Conservation (phyloP, 2,888 invertebrate species). For the Phytoseiulus persimilis region DNA sequence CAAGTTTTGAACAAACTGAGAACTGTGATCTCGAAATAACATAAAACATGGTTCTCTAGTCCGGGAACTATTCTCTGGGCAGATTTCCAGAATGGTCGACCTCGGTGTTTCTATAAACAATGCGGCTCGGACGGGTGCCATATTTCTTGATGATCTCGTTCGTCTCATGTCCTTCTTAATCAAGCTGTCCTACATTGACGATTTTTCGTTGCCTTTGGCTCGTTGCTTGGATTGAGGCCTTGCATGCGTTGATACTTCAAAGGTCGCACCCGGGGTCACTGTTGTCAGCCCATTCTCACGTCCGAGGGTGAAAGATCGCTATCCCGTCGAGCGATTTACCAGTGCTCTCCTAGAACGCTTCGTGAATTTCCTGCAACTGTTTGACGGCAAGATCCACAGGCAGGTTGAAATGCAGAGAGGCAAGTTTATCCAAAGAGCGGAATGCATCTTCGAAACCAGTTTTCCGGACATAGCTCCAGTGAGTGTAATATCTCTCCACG, state of each 20-base stretch:
- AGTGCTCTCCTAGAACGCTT: constrained; percentile 63
- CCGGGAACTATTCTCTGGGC: background rate
- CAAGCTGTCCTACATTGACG: too few species aligned
- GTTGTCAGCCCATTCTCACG: too few species aligned
- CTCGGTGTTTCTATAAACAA: background rate
- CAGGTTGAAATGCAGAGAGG: constrained; percentile 75
- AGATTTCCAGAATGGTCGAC: background rate
- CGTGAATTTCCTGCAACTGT: constrained; percentile 94
- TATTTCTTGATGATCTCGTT: too few species aligned
- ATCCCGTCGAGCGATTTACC: background rate
- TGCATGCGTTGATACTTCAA: too few species aligned
- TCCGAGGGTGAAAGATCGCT: background rate
- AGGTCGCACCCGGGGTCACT: too few species aligned
- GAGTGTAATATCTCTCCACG: constrained; percentile 54
- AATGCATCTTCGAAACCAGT: constrained; percentile 93
- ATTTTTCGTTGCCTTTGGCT: too few species aligned
- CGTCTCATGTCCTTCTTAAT: too few species aligned
- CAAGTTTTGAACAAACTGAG: background rate
- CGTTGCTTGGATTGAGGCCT: too few species aligned
- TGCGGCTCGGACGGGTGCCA: too few species aligned
- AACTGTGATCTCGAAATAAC: background rate
- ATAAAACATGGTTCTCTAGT: background rate
- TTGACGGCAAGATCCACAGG: constrained; percentile 92
- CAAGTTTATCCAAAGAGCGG: constrained; percentile 76
- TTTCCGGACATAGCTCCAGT: constrained; percentile 86